These are phyloP conservation scores for Crossocerus cetratus DNA, from an alignment of 2,888 invertebrate species.

Conservation along the genomic window DNA sequence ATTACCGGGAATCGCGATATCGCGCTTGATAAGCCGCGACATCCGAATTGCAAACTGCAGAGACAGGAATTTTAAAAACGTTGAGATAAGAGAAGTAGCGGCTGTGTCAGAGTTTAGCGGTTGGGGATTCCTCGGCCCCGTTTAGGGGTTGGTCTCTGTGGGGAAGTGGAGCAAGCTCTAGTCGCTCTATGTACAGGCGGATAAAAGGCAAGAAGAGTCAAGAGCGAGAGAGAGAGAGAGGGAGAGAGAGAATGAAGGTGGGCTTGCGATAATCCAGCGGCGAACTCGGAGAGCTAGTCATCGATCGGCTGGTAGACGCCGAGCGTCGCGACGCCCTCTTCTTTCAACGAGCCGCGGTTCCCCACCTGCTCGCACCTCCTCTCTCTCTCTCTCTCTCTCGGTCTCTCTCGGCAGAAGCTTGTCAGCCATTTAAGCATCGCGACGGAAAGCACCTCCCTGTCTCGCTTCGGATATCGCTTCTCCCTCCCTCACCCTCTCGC, in stretches of 20 bases:
- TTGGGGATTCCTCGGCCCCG: too few species aligned
- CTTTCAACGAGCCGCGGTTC: constrained; percentile 43
- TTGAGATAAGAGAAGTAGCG: too few species aligned
- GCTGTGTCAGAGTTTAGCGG: too few species aligned
- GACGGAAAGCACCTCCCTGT: constrained; percentile 58
- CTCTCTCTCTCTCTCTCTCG: too few species aligned
- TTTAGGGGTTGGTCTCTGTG: too few species aligned
- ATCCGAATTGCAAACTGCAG: too few species aligned
- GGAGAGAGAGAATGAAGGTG: constrained; percentile 7
- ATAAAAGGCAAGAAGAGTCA: not conserved
- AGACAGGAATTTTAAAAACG: too few species aligned
- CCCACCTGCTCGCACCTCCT: constrained; percentile 39
- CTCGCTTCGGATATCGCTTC: constrained; percentile 37
- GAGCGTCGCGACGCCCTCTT: constrained; percentile 66
- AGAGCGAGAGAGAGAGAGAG: not conserved
- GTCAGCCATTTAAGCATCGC: constrained; percentile 59
- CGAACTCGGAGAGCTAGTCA: constrained; percentile 57
- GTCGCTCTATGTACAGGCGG: not conserved
- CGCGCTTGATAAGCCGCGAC: too few species aligned
- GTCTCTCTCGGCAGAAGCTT: constrained; percentile 35
- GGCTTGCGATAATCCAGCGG: constrained; percentile 49
- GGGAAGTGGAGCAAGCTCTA: not conserved
- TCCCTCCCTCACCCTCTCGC: constrained; percentile 20
- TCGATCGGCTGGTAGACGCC: constrained; percentile 64
- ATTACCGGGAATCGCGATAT: too few species aligned